Conservation (phyloP, 2,797 vertebrate genomes). For the Pitangus sulphuratus region DNA sequence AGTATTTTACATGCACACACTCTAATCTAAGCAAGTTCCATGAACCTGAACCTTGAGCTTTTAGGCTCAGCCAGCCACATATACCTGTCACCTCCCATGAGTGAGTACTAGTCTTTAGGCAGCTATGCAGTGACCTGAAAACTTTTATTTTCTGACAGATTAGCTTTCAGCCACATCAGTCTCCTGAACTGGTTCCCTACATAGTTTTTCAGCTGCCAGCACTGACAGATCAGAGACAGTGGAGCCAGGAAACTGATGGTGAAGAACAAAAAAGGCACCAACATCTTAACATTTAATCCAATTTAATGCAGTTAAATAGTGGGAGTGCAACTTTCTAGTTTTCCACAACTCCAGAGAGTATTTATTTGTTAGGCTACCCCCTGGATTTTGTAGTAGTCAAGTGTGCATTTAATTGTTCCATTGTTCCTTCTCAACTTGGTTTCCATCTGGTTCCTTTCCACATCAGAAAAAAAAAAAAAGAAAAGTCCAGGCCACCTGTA, state of each 20-base stretch:
- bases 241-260: background rate
- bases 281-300: background rate
- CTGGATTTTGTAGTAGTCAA: background rate
- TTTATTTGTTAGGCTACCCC: background rate
- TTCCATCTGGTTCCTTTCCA: background rate
- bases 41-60: background rate
- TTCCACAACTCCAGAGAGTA: background rate
- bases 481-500: background rate
- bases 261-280: background rate
- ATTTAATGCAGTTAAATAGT: background rate
- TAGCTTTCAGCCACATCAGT: background rate
- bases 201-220: background rate
- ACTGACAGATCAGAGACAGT: background rate
- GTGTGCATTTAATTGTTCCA: background rate
- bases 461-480: background rate
- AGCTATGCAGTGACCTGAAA: background rate
- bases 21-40: background rate
- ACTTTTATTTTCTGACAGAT: background rate
- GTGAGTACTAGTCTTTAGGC: background rate
- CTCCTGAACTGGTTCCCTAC: background rate
- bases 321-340: background rate
- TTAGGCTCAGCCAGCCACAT: background rate
- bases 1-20: background rate
- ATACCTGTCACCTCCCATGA: background rate
- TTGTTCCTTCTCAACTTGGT: background rate